Evolutionary conservation across 1,140 invertebrate species (phyloP), one percentile per base, ranked within the genome.

Genomic region (honey bee (Apis mellifera)): DNA sequence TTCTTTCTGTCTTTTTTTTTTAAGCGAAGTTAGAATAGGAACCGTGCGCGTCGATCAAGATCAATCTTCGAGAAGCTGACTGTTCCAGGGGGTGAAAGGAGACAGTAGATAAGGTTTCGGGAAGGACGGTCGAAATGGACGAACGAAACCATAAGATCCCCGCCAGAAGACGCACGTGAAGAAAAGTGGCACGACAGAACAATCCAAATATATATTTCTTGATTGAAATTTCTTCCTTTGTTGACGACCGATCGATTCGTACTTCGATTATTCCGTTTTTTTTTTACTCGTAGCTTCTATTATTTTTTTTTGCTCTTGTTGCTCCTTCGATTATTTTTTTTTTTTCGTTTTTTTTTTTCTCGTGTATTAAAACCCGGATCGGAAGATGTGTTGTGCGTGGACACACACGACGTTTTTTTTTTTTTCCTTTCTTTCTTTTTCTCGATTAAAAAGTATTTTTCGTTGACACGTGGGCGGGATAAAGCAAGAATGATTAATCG

Each of bases 111-210:
- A 59, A 60, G 57, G 55, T 86, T 42, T 15, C 17, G 64, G 15
- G 76, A 73, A 72, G 48, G 74, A 42, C 32, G 77, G 23, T n/a
- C 11, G 26, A 73, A 26, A 15, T 32, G 48, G 1, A 83, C 26
- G 52, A 86, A 77, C 72, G 55, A 76, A 87, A 84, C 80, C 60
- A 80, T 80, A 87, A 80, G 65, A 80, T 64, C 12, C 65, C n/a
- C 19, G 66, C 48, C 23, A 32, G 60, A 59, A 52, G 48, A 69
- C 65, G 70, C 74, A 42, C 79, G 79, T 76, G 84, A 60, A 78
- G 55, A 48, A 83, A 85, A 15, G 26, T 42, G 68, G 23, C 1
- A 42, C 54, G 17, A 52, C n/a, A n/a, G n/a, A n/a, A n/a, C n/a
- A 23, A 13, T 26, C 48, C 57, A 23, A 23, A 13, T 59, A 52